These are phyloP conservation scores for Metacarcinus magister DNA, from an alignment of 2,888 invertebrate species.

Conservation along the genomic window DNA sequence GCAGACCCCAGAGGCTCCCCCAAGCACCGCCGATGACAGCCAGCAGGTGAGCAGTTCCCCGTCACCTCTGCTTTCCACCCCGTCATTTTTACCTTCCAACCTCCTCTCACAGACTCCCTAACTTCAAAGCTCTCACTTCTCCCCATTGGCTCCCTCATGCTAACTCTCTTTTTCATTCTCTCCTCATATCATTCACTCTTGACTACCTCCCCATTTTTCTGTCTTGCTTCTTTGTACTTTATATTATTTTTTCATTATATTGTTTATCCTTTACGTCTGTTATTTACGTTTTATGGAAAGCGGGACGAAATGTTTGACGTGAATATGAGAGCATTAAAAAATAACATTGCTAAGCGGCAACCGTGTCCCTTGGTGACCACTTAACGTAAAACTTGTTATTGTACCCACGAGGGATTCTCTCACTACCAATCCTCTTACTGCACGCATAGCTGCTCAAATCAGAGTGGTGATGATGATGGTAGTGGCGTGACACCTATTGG, in stretches of 20 bases:
- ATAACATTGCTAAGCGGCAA: background rate
- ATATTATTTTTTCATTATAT: background rate
- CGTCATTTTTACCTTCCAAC: background rate
- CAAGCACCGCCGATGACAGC: conserved; percentile 57
- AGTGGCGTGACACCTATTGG: background rate
- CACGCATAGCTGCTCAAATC: background rate
- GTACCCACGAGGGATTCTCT: background rate
- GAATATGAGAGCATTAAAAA: background rate
- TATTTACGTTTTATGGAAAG: background rate
- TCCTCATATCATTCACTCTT: background rate
- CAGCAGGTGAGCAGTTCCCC: conserved; percentile 49
- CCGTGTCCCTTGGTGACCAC: background rate
- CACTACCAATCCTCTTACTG: background rate
- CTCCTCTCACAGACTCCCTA: background rate
- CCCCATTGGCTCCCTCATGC: background rate
- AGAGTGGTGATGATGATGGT: no score
- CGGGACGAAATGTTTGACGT: background rate
- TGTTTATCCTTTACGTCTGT: background rate
- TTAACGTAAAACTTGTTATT: background rate
- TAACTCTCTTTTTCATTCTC: background rate
- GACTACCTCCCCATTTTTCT: background rate
- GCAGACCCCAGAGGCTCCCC: conserved; percentile 58
- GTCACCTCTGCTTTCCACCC: background rate
- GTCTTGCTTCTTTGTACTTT: background rate
- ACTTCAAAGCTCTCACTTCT: background rate